These are phyloP conservation scores for Ictidomys tridecemlineatus DNA, from an alignment of 2,113 vertebrate species.

Conservation along the genomic window DNA sequence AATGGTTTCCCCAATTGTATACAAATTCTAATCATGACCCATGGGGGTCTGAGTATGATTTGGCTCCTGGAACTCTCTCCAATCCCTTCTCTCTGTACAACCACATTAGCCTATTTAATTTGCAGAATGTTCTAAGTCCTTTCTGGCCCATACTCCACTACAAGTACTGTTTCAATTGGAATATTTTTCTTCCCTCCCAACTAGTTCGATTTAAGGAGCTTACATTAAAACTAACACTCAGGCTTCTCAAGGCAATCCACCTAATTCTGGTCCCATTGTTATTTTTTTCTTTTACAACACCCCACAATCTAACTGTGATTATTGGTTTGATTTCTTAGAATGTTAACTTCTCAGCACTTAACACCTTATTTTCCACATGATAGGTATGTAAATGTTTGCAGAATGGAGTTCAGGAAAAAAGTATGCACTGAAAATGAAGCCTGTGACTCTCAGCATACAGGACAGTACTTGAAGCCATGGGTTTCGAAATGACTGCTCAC, in stretches of 20 bases:
- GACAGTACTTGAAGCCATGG: conserved; percentile 21
- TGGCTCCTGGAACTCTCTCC: conserved; percentile 3
- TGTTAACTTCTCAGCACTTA: conserved; percentile 41
- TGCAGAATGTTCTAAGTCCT: conserved; percentile 5
- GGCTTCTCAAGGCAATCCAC: conserved; percentile 1
- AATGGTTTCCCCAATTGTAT: conserved; percentile 36
- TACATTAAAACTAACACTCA: conserved; percentile 48
- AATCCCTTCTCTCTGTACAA: conserved; percentile 28
- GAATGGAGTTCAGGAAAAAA: conserved; percentile 41
- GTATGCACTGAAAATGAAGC: conserved; percentile 18
- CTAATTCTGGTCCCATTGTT: conserved; percentile 27
- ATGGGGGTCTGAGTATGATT: neutral
- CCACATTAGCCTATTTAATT: conserved; percentile 29
- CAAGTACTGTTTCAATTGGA: neutral
- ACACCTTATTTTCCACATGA: neutral
- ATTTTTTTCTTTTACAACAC: conserved; percentile 30
- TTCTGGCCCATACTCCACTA: conserved; percentile 31
- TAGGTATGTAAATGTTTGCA: conserved; percentile 17
- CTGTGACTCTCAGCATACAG: neutral
- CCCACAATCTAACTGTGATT: neutral
- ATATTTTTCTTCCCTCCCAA: neutral
- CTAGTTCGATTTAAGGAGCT: conserved; percentile 22
- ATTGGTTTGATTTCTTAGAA: conserved; percentile 25
- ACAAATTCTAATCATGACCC: conserved; percentile 37
- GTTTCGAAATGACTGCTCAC: conserved; percentile 20